phyloP scores from a whole-genome alignment of 2,797 vertebrate species.

The Pseudomugil tenellus region DNA sequence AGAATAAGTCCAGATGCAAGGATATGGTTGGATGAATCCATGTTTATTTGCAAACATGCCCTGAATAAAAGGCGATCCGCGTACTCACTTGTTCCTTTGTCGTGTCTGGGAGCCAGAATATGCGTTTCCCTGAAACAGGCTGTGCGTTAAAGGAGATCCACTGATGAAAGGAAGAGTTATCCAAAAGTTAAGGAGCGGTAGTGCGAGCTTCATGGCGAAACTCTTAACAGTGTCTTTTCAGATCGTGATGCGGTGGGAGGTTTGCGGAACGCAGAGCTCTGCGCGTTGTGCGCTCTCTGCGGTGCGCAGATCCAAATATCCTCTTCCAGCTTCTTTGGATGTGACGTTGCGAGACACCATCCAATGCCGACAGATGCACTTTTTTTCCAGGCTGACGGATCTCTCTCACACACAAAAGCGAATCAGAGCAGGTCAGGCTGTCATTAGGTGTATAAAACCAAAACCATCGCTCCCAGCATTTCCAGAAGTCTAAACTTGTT shows the following conservation, averaged over 20 bases:
- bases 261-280: slow-evolving; percentile 21
- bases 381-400: slow-evolving; percentile 12
- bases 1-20: background rate
- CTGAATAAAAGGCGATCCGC: background rate
- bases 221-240: background rate
- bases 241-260: slow-evolving; percentile 11
- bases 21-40: background rate
- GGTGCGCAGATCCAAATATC: slow-evolving; percentile 13
- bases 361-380: slow-evolving; percentile 42
- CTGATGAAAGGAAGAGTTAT: slow-evolving; percentile 55
- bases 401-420: background rate
- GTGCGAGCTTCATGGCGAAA: slow-evolving; percentile 58
- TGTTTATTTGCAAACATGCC: background rate
- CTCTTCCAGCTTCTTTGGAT: slow-evolving; percentile 40
- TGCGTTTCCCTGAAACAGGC: slow-evolving; percentile 71
- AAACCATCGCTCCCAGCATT: slow-evolving; percentile 7
- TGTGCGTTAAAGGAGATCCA: slow-evolving; percentile 76
- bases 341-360: slow-evolving; percentile 64
- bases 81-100: slow-evolving; percentile 82
- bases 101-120: slow-evolving; percentile 67
- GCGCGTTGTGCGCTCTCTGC: slow-evolving; percentile 16
- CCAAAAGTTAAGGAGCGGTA: slow-evolving; percentile 48
- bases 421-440: background rate
- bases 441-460: slow-evolving; percentile 3
- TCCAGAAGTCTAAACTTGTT: slow-evolving; percentile 17